Evolutionary conservation across 2,888 invertebrate species (phyloP).

Genomic region (Polydrusus tereticollis): DNA sequence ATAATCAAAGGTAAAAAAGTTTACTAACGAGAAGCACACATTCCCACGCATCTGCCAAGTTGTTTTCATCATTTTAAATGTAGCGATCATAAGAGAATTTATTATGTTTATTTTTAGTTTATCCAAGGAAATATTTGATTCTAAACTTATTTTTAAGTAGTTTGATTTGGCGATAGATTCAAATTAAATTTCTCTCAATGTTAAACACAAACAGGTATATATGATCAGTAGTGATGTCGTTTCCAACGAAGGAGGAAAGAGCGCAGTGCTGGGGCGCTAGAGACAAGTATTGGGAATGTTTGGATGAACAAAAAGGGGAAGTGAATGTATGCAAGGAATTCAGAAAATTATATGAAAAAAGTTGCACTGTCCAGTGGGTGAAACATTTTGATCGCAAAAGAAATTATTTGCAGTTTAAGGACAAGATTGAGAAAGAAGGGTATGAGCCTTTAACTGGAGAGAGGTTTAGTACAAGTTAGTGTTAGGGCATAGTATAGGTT

Average conservation of each 20-base stretch:
- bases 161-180: constrained; percentile 42
- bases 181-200: constrained; percentile 27
- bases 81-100: constrained; percentile 42
- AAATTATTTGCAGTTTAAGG: constrained; percentile 89
- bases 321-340: constrained; percentile 56
- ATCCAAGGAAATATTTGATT: constrained; percentile 42
- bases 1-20: neutral
- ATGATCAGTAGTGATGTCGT: constrained; percentile 75
- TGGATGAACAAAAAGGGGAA: constrained; percentile 72
- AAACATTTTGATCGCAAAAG: constrained; percentile 94
- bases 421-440: constrained; percentile 87
- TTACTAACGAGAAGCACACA: neutral
- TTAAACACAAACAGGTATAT: constrained; percentile 12
- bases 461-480: constrained; percentile 43
- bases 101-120: constrained; percentile 49
- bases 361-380: constrained; percentile 90
- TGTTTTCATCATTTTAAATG: constrained; percentile 26
- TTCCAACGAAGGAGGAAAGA: constrained; percentile 83
- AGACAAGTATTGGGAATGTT: constrained; percentile 91
- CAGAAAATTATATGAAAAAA: constrained; percentile 69
- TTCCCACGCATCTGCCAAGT: constrained; percentile 18
- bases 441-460: constrained; percentile 80
- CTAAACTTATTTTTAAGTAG: constrained; percentile 46
- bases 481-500: constrained; percentile 4
- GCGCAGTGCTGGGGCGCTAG: constrained; percentile 87